Conservation (phyloP, 2,888 invertebrate genomes). For the Eupelmus urozonus region DNA sequence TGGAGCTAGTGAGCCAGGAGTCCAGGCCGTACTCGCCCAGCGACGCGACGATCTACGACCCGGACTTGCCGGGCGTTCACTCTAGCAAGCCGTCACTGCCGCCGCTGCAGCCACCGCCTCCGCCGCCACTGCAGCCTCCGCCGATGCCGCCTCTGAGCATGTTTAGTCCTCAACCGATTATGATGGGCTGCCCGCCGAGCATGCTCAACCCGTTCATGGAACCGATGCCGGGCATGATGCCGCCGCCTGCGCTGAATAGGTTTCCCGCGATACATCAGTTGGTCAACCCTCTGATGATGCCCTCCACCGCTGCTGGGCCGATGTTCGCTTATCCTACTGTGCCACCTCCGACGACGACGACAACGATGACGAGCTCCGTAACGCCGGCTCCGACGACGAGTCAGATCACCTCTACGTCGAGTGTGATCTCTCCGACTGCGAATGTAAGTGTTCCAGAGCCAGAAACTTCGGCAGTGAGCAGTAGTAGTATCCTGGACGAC, state of each 20-base stretch:
- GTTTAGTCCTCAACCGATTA: conserved; percentile 15
- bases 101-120: conserved; percentile 6
- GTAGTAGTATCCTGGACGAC: conserved; percentile 10
- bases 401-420: too few relatives aligned
- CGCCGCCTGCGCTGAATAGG: neutral
- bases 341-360: neutral
- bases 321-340: conserved; percentile 14
- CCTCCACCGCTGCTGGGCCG: too few relatives aligned
- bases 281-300: conserved; percentile 37
- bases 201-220: conserved; percentile 22
- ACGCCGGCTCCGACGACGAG: neutral
- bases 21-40: conserved; percentile 69
- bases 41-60: conserved; percentile 68
- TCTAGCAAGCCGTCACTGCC: neutral
- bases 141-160: conserved; percentile 47
- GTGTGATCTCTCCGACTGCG: neutral
- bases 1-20: conserved; percentile 30
- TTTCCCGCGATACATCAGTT: conserved; percentile 33
- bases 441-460: neutral
- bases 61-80: conserved; percentile 61
- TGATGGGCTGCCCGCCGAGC: conserved; percentile 33
- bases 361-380: neutral
- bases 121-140: conserved; percentile 19
- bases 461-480: neutral
- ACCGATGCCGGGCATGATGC: conserved; percentile 14